Base-by-base conservation (phyloP, 2,797 vertebrate genomes). In the Caiman crocodilus region DNA sequence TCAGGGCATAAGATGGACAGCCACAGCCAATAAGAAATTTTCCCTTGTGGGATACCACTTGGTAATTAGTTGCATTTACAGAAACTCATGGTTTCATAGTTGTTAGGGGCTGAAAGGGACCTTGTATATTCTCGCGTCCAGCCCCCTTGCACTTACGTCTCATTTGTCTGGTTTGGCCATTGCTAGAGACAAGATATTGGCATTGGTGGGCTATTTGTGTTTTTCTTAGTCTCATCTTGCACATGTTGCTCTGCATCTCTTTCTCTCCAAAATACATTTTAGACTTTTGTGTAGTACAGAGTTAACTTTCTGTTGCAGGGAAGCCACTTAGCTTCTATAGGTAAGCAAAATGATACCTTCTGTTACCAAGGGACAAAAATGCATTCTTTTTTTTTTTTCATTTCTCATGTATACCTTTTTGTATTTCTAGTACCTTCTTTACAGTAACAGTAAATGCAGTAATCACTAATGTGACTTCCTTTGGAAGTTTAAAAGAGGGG, bases 1-100 rank as follows among this genome's bases (percentile, higher is more conserved):
- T 76, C 64, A 3, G 2, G 58, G 28, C 56, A 28, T 92, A 73
- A 91, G 79, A 61, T 0, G 3, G 83, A 28, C 57, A 57, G 65
- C 78, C 18, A 65, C 32, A 87, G 15, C 55, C 1, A 11, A 86
- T 16, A 81, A 86, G 58, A 90, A 67, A 64, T 88, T 84, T 73
- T 86, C 84, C 88, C 91, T 73, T 90, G 87, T 74, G 74, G 28
- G 84, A 14, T 76, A 9, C 2, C 76, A 42, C 50, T 89, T 64
- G 50, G 55, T 81, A 91, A 32, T 94, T 89, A 92, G 64, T 28
- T 84, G 32, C 25, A 20, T 90, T 89, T 89, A 42, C 55, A 82
- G 82, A 82, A 88, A 69, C 93, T 77, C 77, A 35, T 84, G 85
- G 59, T 76, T 35, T 78, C 75, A 77, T 88, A 50, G 10, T 50